phyloP scores from a whole-genome alignment of 2,888 invertebrate genomes.

The Hesperia comma region DNA sequence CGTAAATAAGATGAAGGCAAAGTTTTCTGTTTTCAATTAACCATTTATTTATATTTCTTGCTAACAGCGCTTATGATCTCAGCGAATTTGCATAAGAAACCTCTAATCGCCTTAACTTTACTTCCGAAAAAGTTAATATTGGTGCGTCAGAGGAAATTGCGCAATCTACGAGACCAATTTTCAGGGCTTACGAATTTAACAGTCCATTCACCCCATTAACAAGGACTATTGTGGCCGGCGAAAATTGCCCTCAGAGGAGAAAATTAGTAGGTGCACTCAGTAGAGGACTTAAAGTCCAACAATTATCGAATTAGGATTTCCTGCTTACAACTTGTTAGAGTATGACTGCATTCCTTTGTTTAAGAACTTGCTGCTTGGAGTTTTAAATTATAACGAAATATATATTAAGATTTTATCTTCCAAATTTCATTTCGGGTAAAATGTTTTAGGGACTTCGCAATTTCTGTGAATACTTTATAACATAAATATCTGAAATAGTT shows the following conservation, averaged over 20 bases:
- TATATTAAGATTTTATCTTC: too few species aligned
- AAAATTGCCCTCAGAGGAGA: slow-evolving; percentile 35
- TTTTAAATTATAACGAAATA: slow-evolving; percentile 34
- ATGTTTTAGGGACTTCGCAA: too few species aligned
- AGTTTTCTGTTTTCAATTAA: not conserved
- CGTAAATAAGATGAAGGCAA: not conserved
- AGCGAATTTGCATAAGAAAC: slow-evolving; percentile 9
- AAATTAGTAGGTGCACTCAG: slow-evolving; percentile 35
- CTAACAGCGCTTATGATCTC: not conserved
- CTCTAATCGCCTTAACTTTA: slow-evolving; percentile 6
- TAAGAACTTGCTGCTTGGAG: slow-evolving; percentile 40
- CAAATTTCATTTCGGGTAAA: too few species aligned
- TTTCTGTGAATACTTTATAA: too few species aligned
- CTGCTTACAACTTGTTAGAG: slow-evolving; percentile 49
- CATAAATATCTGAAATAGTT: too few species aligned
- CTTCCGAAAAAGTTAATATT: slow-evolving; percentile 13
- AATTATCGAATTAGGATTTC: slow-evolving; percentile 79
- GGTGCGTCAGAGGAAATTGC: slow-evolving; percentile 9
- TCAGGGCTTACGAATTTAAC: slow-evolving; percentile 22
- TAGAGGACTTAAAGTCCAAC: slow-evolving; percentile 46
- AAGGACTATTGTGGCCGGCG: slow-evolving; percentile 23
- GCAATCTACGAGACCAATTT: slow-evolving; percentile 27
- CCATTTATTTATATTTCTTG: not conserved
- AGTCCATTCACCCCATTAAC: slow-evolving; percentile 30
- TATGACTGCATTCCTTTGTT: slow-evolving; percentile 43